Base-by-base conservation (phyloP, 1,140 invertebrate genomes). In the Ephestia elutella region DNA sequence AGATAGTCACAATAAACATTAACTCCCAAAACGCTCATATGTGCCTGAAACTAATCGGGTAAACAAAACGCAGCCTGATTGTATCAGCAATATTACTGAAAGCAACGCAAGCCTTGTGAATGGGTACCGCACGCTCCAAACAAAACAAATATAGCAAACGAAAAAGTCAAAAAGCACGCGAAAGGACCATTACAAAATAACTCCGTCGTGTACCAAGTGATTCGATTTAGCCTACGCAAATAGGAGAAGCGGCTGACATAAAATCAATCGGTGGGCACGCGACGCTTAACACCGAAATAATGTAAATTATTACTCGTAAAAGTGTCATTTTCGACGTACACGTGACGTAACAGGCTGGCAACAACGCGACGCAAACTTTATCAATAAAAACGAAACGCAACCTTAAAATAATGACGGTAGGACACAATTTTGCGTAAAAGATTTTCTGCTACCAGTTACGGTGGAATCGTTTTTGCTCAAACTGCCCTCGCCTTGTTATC, bases 261-360 rank as follows among this genome's bases (percentile, higher is more conserved):
- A 79, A 86, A 88, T 86, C 86, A 86, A 88, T 86, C 82, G 79
- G 67, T 62, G 62, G 65, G 79, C 86, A 86, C 85, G 86, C 83
- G 78, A 86, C 62, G 70, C 75, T 80, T 78, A 77, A 82, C 81
- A 82, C 80, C 80, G 73, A 75, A 79, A 82, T 80, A 79, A 82
- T 83, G 81, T 86, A 86, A 86, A 86, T 86, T 86, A 87, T 87
- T 72, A 73, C 80, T 82, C 78, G 77, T 86, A 86, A 87, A 87
- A 82, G 74, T 84, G 85, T 85, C 85, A 82, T 87, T 86, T 80
- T 80, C 75, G 75, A 79, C 75, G 77, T 77, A 73, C 61, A 71
- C 71, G 79, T 83, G 81, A 84, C 81, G 80, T 86, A 80, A 83
- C 66, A 58, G 62, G 59, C 54, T 54, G 56, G 61, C 64, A 62